These are phyloP conservation scores for Mnemiopsis leidyi DNA, from an alignment of 37 sponge, comb jelly and placozoan species.

Conservation along the genomic window DNA sequence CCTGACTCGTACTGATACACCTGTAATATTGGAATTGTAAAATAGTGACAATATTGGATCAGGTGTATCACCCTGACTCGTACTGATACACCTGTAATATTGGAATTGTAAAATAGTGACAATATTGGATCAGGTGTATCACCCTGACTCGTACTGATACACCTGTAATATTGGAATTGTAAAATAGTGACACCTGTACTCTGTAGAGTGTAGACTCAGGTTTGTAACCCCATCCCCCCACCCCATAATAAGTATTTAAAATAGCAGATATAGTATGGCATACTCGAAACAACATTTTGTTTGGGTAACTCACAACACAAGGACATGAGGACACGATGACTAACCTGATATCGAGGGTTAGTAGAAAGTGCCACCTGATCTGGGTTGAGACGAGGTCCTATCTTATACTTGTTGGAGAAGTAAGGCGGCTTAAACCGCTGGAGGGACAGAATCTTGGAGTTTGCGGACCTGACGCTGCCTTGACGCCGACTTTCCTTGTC, in stretches of 20 bases:
- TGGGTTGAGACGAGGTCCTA: conserved; percentile 29
- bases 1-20: conserved; percentile 8
- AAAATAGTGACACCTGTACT: too few relatives aligned
- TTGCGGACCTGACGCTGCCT: not conserved
- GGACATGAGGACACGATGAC: too few relatives aligned
- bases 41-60: too few relatives aligned
- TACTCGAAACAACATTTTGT: too few relatives aligned
- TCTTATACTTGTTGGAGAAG: not conserved
- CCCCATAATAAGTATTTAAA: too few relatives aligned
- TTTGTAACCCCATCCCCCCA: too few relatives aligned
- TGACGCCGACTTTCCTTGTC: not conserved
- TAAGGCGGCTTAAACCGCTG: conserved; percentile 42
- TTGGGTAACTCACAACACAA: too few relatives aligned
- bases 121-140: too few relatives aligned
- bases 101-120: too few relatives aligned
- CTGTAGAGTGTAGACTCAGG: too few relatives aligned
- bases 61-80: conserved; percentile 23
- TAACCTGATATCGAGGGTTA: not conserved
- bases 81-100: conserved; percentile 2
- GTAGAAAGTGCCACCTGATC: not conserved
- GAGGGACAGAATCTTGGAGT: conserved; percentile 20
- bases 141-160: not conserved
- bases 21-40: not conserved
- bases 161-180: not conserved
- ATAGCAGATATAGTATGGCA: too few relatives aligned